Evolutionary conservation across 2,113 vertebrate genomes (phyloP).

Genomic region (Numida meleagris): DNA sequence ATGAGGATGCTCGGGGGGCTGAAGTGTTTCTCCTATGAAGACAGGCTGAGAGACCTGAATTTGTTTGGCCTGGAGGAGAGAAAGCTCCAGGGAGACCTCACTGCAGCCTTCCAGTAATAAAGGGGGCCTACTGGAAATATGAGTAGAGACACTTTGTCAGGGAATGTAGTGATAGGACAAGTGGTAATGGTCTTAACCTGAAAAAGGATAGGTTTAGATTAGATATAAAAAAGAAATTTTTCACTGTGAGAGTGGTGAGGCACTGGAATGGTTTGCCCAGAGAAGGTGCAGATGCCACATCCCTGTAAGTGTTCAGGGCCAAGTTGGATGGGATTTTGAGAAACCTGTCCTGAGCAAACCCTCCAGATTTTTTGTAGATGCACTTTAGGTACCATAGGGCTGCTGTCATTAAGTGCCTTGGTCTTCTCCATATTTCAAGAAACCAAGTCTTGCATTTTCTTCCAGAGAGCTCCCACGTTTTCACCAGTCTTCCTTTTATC

Average conservation of each 20-base stretch:
- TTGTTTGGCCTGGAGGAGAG: neutral
- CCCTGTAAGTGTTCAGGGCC: neutral
- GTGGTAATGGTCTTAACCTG: neutral
- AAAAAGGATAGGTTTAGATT: neutral
- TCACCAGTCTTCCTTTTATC: too few relatives aligned
- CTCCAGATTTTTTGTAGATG: too few relatives aligned
- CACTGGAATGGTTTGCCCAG: neutral
- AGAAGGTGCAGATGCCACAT: neutral
- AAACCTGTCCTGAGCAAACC: too few relatives aligned
- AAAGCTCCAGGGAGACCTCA: neutral
- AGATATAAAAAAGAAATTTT: too few relatives aligned
- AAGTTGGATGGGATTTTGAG: neutral
- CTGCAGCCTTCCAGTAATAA: neutral
- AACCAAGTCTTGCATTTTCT: too few relatives aligned
- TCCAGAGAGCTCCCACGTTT: too few relatives aligned
- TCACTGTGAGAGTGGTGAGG: neutral
- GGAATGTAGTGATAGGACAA: neutral
- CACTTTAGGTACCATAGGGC: too few relatives aligned
- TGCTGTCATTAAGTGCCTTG: too few relatives aligned
- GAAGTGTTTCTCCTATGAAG: neutral
- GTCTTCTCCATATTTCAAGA: too few relatives aligned
- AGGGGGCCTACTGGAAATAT: neutral
- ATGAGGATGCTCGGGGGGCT: neutral
- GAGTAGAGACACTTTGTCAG: neutral
- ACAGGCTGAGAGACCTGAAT: neutral